These are phyloP conservation scores for Andrena minutula DNA, from an alignment of 2,888 invertebrate species.

Conservation along the genomic window DNA sequence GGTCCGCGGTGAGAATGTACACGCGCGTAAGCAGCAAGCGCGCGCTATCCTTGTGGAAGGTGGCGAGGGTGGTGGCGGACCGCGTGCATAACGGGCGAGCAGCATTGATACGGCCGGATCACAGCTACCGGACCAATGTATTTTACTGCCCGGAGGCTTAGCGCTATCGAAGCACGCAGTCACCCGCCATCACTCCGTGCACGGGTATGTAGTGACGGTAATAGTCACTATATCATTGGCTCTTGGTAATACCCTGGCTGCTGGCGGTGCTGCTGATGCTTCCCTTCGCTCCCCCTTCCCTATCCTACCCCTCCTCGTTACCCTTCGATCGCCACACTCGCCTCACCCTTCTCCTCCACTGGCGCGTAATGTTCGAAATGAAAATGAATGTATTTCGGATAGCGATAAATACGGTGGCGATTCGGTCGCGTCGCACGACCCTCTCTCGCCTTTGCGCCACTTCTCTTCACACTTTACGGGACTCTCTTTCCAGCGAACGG, in stretches of 20 bases:
- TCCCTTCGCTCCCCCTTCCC: conserved; percentile 60
- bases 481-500: conserved; percentile 77
- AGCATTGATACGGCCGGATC: conserved; percentile 85
- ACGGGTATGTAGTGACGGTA: conserved; percentile 85
- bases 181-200: conserved; percentile 85
- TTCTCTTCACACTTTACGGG: conserved; percentile 32
- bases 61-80: conserved; percentile 67
- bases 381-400: conserved; percentile 85
- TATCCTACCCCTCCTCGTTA: conserved; percentile 55
- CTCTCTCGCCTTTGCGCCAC: conserved; percentile 50
- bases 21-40: conserved; percentile 33
- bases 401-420: conserved; percentile 84
- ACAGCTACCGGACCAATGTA: conserved; percentile 84
- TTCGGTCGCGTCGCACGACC: conserved; percentile 78
- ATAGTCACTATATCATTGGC: conserved; percentile 85
- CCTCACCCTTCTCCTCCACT: conserved; percentile 63
- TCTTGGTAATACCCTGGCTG: conserved; percentile 84
- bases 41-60: conserved; percentile 42
- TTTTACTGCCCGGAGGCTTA: conserved; percentile 84
- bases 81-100: conserved; percentile 82
- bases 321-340: conserved; percentile 54
- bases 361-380: conserved; percentile 84
- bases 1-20: conserved; percentile 4
- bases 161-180: conserved; percentile 85
- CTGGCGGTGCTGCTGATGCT: conserved; percentile 71